Base-by-base conservation (phyloP, 2,888 invertebrate species). In the Chloromyia formosa region DNA sequence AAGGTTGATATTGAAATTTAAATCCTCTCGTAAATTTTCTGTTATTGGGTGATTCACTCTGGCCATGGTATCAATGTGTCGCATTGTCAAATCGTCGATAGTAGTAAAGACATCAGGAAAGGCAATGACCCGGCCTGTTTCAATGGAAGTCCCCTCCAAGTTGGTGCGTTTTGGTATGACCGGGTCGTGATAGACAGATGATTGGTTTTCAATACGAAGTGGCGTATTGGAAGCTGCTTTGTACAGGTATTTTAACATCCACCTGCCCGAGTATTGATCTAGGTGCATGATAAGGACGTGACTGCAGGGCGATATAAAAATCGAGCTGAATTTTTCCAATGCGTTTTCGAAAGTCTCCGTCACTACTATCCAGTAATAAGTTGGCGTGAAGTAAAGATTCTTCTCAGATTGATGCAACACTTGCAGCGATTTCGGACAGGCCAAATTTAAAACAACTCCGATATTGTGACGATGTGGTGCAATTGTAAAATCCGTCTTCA, bases 1-100 rank as follows among this genome's bases (percentile, higher is more conserved):
- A 9, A 86, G 81, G 68, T 86, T 84, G 49, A 84, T 86, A 86
- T 80, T 83, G 75, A 87, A 85, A 76, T 87, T 86, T 23, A 87
- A 78, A 53, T 84, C 83, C 54, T 84, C 81, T 35, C 83, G 81
- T 76, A 87, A 77, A 40, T 84, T 81, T 14, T 80, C 71, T 20
- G 82, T 81, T 1, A 87, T 74, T 0, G 85, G 84, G 79, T 85
- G 84, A 77, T 85, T 85, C 1, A 84, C 84, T 75, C 86, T 86
- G 0, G 86, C 83, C 74, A 86, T 86, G 5, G 84, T 84, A 73
- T 87, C 87, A 60, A 86, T 83, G 66, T 86, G 85, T 0, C 84
- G 77, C 76, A 82, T 71, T 10, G 80, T 80, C 45, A 84, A 68
- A 76, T 86, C 86, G 54, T 85, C 83, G n/a, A 85, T 81, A 69